Percentiles rank a stretch among this genome's conserved stretches.
Evolutionary conservation across 2,113 vertebrate genomes (phyloP).

Genomic region (Marmota monax): DNA sequence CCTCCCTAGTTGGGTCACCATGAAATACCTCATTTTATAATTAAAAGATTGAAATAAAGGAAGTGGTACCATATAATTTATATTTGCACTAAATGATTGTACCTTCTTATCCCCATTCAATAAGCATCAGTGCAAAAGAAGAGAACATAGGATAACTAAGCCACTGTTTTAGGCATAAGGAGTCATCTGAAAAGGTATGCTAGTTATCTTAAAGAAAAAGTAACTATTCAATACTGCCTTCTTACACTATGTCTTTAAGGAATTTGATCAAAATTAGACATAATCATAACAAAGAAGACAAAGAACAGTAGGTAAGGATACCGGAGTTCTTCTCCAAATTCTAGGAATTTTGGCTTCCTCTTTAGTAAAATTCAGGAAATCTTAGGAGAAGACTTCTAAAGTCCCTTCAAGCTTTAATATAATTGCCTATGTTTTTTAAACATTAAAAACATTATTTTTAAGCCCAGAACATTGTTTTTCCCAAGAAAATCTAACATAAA

Average conservation of each 20-base stretch:
- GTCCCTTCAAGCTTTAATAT: not conserved
- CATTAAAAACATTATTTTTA: conserved; percentile 27
- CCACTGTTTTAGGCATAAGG: not conserved
- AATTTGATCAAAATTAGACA: not conserved
- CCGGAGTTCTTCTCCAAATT: not conserved
- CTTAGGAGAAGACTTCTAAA: conserved; percentile 22
- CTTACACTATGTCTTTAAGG: not conserved
- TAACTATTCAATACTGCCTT: not conserved
- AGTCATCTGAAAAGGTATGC: not conserved
- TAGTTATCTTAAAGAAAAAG: not conserved
- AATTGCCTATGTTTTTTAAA: conserved; percentile 15
- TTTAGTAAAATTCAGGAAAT: not conserved
- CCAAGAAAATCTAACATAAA: not conserved
- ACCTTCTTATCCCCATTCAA: not conserved
- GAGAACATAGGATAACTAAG: not conserved
- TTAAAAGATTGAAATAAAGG: not conserved
- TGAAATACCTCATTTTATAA: not conserved
- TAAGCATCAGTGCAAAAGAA: not conserved
- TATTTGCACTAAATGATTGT: conserved; percentile 10
- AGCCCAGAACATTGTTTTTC: not conserved
- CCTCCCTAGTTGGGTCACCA: not conserved
- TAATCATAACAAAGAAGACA: not conserved
- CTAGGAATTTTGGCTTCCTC: not conserved
- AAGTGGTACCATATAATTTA: not conserved
- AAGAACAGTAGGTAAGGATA: not conserved